phyloP scores from a whole-genome alignment of 2,888 invertebrate species.

The Melanargia galathea region DNA sequence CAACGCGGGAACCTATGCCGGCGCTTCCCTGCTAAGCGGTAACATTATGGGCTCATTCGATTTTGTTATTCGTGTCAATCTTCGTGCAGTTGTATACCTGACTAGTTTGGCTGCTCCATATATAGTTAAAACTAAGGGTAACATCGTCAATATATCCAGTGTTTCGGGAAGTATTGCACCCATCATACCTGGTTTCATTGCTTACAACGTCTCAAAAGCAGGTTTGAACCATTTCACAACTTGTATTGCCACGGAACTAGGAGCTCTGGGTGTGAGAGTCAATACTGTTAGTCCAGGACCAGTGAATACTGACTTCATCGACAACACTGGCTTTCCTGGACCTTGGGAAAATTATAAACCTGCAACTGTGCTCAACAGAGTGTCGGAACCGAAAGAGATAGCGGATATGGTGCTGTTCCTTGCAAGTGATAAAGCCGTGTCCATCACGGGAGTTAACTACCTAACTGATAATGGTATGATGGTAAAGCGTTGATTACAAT shows the following conservation, averaged over 20 bases:
- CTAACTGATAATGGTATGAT: constrained; percentile 11
- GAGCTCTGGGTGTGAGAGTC: neutral
- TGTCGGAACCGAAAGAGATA: constrained; percentile 5
- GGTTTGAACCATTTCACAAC: neutral
- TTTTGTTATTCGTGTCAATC: neutral
- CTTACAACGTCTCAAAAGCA: constrained; percentile 6
- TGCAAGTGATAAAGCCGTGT: constrained; percentile 16
- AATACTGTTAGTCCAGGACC: constrained; percentile 11
- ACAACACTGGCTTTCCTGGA: neutral
- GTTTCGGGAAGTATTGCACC: neutral
- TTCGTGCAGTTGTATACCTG: constrained; percentile 4
- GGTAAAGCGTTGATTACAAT: neutral
- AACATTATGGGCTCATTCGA: constrained; percentile 7
- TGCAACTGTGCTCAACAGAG: neutral
- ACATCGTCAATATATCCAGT: constrained; percentile 11
- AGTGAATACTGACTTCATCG: neutral
- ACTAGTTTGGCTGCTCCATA: constrained; percentile 9
- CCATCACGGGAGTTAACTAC: constrained; percentile 3
- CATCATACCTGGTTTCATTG: neutral
- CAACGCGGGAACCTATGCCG: constrained; percentile 46
- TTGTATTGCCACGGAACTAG: constrained; percentile 8
- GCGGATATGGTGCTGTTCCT: constrained; percentile 8
- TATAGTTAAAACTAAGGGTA: constrained; percentile 11
- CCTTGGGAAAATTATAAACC: constrained; percentile 1
- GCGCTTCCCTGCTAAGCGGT: neutral